phyloP scores from a whole-genome alignment of 1,140 invertebrate species.

The Heterodera schachtii region DNA sequence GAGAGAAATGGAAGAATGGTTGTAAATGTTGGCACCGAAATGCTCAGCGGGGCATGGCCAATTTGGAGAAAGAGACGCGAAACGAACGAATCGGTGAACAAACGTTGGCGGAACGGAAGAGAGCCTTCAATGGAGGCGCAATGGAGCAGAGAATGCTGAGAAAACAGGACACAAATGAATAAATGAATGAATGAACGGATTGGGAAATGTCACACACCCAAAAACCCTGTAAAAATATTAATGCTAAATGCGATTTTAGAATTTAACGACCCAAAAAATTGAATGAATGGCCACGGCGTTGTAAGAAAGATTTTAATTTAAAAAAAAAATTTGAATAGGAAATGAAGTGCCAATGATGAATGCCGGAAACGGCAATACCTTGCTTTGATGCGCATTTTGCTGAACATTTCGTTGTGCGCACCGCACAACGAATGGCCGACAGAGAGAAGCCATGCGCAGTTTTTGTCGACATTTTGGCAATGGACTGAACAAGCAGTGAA shows the following conservation, averaged over 20 bases:
- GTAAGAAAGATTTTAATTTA: no score
- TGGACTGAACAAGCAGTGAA: neutral
- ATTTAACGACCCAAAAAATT: no score
- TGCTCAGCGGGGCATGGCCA: neutral
- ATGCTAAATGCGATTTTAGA: no score
- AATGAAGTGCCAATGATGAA: no score
- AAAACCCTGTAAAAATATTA: no score
- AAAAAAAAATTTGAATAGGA: no score
- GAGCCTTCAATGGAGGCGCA: neutral
- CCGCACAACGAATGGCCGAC: slow-evolving; percentile 4
- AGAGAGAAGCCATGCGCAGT: neutral
- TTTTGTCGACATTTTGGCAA: neutral
- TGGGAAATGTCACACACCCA: no score
- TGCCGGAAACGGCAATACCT: neutral
- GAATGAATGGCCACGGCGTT: no score
- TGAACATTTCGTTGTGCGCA: neutral
- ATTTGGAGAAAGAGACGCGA: slow-evolving; percentile 1
- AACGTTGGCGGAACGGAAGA: neutral
- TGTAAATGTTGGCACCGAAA: neutral
- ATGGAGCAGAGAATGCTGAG: neutral
- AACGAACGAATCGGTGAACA: slow-evolving; percentile 2
- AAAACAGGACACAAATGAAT: neutral
- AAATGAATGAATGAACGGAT: no score
- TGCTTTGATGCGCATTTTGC: slow-evolving; percentile 15
- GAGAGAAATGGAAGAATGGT: neutral